These are phyloP conservation scores for Drosophila lacicola DNA, from an alignment of 2,888 invertebrate genomes.

Conservation along the genomic window DNA sequence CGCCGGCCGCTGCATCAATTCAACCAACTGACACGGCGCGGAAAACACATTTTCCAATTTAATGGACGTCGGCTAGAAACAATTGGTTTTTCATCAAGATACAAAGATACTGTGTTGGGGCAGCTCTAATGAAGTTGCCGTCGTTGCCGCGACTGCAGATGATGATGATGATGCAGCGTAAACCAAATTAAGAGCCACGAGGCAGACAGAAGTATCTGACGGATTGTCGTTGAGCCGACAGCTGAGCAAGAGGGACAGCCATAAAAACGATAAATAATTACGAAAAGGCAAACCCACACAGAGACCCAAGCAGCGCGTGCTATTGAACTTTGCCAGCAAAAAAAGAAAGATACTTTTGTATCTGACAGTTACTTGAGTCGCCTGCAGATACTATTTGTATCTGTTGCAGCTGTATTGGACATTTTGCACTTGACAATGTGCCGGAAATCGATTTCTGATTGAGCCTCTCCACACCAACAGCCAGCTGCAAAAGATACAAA, in stretches of 20 bases:
- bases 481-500: slow-evolving; percentile 46
- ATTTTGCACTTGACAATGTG: slow-evolving; percentile 62
- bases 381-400: no score
- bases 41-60: slow-evolving; percentile 60
- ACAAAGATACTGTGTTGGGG: slow-evolving; percentile 16
- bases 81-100: slow-evolving; percentile 68
- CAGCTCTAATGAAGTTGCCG: slow-evolving; percentile 40
- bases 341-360: slow-evolving; percentile 43
- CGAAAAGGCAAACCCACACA: slow-evolving; percentile 13
- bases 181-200: slow-evolving; percentile 55
- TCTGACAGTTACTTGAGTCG: slow-evolving; percentile 6
- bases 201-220: slow-evolving; percentile 55
- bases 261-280: slow-evolving; percentile 50
- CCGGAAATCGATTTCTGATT: slow-evolving; percentile 69
- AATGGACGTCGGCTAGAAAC: slow-evolving; percentile 56
- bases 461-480: slow-evolving; percentile 1
- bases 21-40: slow-evolving; percentile 34
- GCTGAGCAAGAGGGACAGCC: slow-evolving; percentile 43
- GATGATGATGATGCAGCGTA: slow-evolving; percentile 61
- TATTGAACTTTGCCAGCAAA: slow-evolving; percentile 58
- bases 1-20: slow-evolving; percentile 30
- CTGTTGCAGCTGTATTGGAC: slow-evolving; percentile 28
- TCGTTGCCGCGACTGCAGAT: slow-evolving; percentile 9
- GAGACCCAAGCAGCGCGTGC: slow-evolving; percentile 47
- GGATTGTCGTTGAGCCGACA: slow-evolving; percentile 64